phyloP scores from a whole-genome alignment of 1,140 invertebrate genomes.

The Pseudomyrmex cubaensis region DNA sequence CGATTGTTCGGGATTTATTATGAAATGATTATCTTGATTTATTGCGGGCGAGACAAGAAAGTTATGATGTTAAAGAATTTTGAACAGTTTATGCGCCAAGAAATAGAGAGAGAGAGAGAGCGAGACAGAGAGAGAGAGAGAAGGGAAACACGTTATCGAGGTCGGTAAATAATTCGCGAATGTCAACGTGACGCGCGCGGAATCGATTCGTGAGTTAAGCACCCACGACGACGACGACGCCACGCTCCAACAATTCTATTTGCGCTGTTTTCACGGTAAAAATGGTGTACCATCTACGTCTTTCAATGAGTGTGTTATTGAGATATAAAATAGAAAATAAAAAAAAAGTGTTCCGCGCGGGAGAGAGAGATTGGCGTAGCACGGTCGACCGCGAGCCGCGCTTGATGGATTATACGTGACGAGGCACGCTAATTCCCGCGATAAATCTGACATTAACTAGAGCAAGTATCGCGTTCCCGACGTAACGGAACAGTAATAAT shows the following conservation, averaged over 20 bases:
- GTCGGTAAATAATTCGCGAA: background rate
- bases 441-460: slow-evolving; percentile 70
- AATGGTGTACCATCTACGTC: background rate
- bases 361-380: slow-evolving; percentile 35
- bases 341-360: slow-evolving; percentile 4
- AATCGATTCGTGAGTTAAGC: background rate
- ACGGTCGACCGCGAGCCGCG: background rate
- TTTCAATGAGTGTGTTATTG: slow-evolving; percentile 20
- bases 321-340: slow-evolving; percentile 6
- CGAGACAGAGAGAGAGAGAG: no score
- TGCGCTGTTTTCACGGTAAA: background rate
- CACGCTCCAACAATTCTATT: background rate
- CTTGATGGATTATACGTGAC: slow-evolving; percentile 67
- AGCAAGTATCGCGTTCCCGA: slow-evolving; percentile 54
- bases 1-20: slow-evolving; percentile 36
- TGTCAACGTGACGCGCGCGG: background rate
- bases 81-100: slow-evolving; percentile 13
- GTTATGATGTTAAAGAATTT: slow-evolving; percentile 54
- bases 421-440: slow-evolving; percentile 62
- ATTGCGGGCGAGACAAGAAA: slow-evolving; percentile 27
- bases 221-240: background rate
- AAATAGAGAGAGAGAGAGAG: no score
- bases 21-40: slow-evolving; percentile 56
- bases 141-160: background rate
- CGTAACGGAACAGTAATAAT: slow-evolving; percentile 59